Percentiles rank a stretch among this genome's conserved stretches.
Conservation (phyloP, 2,113 vertebrate species). For the Pomatostomus ruficeps region DNA sequence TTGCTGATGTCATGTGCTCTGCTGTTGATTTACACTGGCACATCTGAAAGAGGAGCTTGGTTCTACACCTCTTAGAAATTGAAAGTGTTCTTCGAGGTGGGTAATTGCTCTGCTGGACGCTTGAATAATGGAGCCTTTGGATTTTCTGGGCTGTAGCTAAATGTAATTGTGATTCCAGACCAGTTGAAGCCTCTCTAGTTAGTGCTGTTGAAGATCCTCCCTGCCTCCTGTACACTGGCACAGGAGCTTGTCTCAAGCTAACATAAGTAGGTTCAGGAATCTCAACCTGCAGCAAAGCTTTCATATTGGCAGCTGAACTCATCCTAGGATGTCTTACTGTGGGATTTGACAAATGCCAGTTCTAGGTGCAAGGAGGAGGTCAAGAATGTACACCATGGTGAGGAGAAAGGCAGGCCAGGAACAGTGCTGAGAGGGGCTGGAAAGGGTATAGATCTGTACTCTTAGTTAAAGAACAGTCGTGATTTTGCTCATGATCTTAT, state of each 20-base stretch:
- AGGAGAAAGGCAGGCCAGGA: background rate
- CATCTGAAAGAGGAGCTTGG: background rate
- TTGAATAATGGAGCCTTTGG: background rate
- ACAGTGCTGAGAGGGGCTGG: background rate
- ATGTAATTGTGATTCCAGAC: background rate
- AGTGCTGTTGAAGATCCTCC: background rate
- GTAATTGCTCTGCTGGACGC: background rate
- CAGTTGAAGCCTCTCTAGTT: background rate
- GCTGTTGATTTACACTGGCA: background rate
- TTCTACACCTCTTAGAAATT: background rate
- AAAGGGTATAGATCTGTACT: background rate
- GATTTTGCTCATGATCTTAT: background rate
- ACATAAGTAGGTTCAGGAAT: background rate
- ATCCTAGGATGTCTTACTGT: background rate
- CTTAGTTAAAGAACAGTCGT: background rate
- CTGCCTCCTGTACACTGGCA: background rate
- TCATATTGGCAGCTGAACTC: background rate
- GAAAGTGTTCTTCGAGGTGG: background rate
- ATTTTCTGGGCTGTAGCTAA: slow-evolving; percentile 1
- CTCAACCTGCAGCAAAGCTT: background rate
- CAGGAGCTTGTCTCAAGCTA: background rate
- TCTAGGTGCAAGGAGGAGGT: background rate
- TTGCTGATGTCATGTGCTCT: background rate
- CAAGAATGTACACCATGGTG: background rate
- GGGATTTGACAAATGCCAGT: background rate